Evolutionary conservation across 2,888 invertebrate species (phyloP), one percentile per base, ranked within the genome.

Genomic region (Drosophila recens): DNA sequence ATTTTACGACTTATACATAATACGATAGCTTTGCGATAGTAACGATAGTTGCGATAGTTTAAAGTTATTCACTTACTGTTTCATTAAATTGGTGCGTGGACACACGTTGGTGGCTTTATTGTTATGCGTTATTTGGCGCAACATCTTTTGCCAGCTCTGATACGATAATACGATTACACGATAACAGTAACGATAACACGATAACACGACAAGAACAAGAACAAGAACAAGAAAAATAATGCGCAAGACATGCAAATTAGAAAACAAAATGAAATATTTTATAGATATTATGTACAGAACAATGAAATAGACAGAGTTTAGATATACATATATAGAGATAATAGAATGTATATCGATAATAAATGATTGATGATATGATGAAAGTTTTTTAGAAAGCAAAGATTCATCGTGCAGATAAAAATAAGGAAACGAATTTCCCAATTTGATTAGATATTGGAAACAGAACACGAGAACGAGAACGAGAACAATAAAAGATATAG

Each of bases 51-150:
- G 27, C 46, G 17, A 34, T 68, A 48, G 17, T 33, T 27, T 17
- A 10, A 20, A 46, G 57, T 49, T 57, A 36, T 45, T 51, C 38
- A 97, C 98, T 95, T 95, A 99, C 99, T 99, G 99, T 94, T 99
- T 99, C 96, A 97, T 98, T 75, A 99, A 95, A 93, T 96, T 98
- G 66, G 97, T 98, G 93, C 96, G 95, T 30, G 98, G 97, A 93
- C 99, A 99, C 81, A 98, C 97, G 93, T 99, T 99, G 94, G 96
- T 97, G 91, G 96, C 96, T 94, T 98, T 99, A 94, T 97, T 97
- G 94, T 98, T 99, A 94, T 99, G 98, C 71, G 98, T 98, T 90
- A 99, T 96, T 87, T 94, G 94, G 85, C 98, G 96, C 74, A 99
- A 94, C 70, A 96, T 95, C 91, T 96, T 95, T 94, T 98, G 97